Evolutionary conservation across 2,113 vertebrate species (phyloP).

Genomic region (Empidonax traillii): DNA sequence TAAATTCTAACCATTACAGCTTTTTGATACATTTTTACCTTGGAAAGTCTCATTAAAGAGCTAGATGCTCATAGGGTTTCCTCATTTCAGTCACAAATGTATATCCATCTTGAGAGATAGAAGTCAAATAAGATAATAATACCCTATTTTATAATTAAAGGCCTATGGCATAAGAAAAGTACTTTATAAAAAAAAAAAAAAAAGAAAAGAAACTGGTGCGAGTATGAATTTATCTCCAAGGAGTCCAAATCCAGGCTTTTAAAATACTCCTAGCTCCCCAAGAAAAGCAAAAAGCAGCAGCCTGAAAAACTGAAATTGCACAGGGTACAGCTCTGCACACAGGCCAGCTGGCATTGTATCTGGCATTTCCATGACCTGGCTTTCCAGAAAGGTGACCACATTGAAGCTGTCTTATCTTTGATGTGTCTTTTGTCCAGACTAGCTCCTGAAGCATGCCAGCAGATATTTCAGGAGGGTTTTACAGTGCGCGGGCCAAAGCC

Average conservation of each 20-base stretch:
- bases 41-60: neutral
- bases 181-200: neutral
- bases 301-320: neutral
- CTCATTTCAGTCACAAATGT: neutral
- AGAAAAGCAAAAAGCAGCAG: neutral
- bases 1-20: neutral
- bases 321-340: fast-evolving
- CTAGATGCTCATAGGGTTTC: neutral
- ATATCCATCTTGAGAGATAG: neutral
- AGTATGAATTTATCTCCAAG: neutral
- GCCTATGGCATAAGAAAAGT: neutral
- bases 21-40: neutral
- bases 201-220: neutral
- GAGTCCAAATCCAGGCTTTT: neutral
- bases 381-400: neutral
- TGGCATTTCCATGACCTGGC: neutral
- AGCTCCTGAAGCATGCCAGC: neutral
- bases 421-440: neutral
- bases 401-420: neutral
- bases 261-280: neutral
- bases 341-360: neutral
- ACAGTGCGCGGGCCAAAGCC: neutral
- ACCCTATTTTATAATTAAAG: neutral
- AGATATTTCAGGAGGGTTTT: neutral
- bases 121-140: neutral